Conservation (phyloP, 2,113 vertebrate species). For the Tapirus terrestris region DNA sequence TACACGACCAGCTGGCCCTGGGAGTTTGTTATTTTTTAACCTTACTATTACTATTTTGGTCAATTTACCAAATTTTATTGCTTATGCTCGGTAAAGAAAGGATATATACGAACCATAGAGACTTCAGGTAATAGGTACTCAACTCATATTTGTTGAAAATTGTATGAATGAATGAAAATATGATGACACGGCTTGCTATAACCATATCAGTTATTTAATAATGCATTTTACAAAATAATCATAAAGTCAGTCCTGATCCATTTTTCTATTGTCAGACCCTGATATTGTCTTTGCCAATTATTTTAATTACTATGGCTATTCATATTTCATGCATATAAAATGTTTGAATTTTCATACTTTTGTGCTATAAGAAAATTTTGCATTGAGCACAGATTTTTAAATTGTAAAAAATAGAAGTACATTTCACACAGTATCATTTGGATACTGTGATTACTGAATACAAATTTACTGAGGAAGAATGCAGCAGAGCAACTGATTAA, state of each 20-base stretch:
- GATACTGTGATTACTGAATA: neutral
- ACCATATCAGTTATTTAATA: neutral
- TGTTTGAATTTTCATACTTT: neutral
- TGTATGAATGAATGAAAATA: neutral
- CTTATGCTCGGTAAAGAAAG: neutral
- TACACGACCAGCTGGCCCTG: no score
- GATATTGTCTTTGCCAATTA: neutral
- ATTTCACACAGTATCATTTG: neutral
- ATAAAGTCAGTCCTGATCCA: neutral
- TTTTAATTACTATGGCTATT: neutral
- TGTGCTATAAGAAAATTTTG: neutral
- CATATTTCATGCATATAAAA: neutral
- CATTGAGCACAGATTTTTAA: neutral
- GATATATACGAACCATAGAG: neutral
- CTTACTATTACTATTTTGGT: neutral
- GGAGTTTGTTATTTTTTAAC: neutral
- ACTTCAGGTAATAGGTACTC: neutral
- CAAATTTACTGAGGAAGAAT: neutral
- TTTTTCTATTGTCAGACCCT: conserved; percentile 3
- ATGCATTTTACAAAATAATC: neutral
- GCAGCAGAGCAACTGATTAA: neutral
- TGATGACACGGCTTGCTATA: neutral
- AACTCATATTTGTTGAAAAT: neutral
- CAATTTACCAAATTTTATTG: neutral
- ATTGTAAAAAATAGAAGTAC: neutral